Base-by-base conservation (phyloP, 2,888 invertebrate genomes). In the Andricus curvator region DNA sequence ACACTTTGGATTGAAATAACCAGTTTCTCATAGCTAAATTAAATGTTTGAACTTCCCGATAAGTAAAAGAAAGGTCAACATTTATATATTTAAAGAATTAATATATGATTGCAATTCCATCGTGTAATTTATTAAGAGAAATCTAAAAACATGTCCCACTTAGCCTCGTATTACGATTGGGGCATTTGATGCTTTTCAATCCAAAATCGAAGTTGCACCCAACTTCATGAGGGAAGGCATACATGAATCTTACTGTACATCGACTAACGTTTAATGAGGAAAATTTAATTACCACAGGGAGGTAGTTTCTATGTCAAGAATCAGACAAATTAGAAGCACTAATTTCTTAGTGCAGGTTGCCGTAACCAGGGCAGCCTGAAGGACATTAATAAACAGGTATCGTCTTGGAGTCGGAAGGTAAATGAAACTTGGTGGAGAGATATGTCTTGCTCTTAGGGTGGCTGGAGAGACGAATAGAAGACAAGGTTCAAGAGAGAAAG, bases 321-420 rank as follows among this genome's bases (percentile, higher is more conserved):
- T 62, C 25, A 51, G 56, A 64, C 66, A 80, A 81, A 80, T 81
- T 82, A 64, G 77, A 41, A 78, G 48, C 80, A 25, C 33, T 78
- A 78, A 83, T 80, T 76, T 81, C 77, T 81, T 78, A 68, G 64
- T 13, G 17, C 17, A 44, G 44, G 74, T 56, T 74, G n/a, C n/a
- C n/a, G 56, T 29, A 74, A 56, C 74, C 56, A 56, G 33, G 51
- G 56, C 20, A 74, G 74, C 29, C 74, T 74, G 33, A 56, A 74
- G 74, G 74, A 33, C 74, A 74, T 74, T 74, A 74, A 74, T 74
- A 74, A 74, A 74, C 74, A 74, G 74, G 74, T 74, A 74, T 74
- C 74, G 70, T 74, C 56, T 33, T n/a, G 13, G n/a, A 56, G 74
- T 74, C 56, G 56, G 74, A 74, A 74, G 51, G 70, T 70, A 70